Evolutionary conservation across 2,113 vertebrate species (phyloP).

Genomic region (Tychaedon coryphoeus): DNA sequence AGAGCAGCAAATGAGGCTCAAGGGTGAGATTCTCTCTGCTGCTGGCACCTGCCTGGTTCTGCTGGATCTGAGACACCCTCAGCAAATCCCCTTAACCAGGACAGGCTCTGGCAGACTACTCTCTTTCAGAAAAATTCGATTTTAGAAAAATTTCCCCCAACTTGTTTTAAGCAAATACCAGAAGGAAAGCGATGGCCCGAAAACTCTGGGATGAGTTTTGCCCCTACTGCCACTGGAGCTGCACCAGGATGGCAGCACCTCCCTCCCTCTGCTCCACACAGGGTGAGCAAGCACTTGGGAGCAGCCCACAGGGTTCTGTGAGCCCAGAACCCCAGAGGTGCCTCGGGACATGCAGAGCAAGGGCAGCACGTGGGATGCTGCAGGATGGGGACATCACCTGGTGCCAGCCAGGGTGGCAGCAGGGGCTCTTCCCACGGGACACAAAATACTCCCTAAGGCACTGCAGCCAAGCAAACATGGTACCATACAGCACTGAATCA

Average conservation of each 20-base stretch:
- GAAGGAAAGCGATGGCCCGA: background rate
- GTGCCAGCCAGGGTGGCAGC: fast-evolving
- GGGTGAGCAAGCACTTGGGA: fast-evolving
- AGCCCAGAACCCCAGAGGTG: background rate
- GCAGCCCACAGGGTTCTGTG: fast-evolving
- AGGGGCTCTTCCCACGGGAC: background rate
- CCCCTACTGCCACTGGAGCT: background rate
- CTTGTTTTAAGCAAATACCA: background rate
- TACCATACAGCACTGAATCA: background rate
- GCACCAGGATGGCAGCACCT: background rate
- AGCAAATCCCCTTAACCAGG: background rate
- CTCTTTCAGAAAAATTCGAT: background rate
- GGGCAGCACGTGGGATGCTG: fast-evolving
- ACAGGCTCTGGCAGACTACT: background rate
- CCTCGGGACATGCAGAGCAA: fast-evolving
- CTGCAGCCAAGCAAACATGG: conserved; percentile 4
- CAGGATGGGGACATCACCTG: background rate
- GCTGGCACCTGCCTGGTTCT: background rate
- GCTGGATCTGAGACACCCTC: background rate
- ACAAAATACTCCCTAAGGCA: background rate
- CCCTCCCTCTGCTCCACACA: background rate
- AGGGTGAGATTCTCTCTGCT: background rate
- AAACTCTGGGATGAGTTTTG: background rate
- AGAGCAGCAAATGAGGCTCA: fast-evolving
- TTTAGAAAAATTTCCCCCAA: background rate